Evolutionary conservation across 2,113 vertebrate species (phyloP).

Genomic region (Erinaceus europaeus): DNA sequence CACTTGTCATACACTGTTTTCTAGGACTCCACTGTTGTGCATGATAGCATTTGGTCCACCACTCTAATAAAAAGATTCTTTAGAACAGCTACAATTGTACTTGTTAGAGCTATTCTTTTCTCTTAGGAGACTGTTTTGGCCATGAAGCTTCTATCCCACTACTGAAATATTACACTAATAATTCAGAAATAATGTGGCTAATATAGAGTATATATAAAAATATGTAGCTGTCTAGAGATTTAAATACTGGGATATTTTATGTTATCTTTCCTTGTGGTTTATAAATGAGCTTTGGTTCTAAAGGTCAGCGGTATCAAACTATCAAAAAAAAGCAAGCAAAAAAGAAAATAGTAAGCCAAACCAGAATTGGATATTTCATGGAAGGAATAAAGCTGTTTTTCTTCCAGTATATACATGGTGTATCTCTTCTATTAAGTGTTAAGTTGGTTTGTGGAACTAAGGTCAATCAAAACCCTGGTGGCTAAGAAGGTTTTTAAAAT

Average conservation of each 20-base stretch:
- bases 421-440: background rate
- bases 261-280: slow-evolving; percentile 68
- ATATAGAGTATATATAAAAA: slow-evolving; percentile 48
- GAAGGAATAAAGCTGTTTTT: background rate
- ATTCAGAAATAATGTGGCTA: slow-evolving; percentile 60
- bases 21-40: background rate
- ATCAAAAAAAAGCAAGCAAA: slow-evolving; percentile 12
- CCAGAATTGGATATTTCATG: background rate
- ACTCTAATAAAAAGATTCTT: slow-evolving; percentile 45
- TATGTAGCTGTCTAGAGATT: slow-evolving; percentile 55
- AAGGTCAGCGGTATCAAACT: slow-evolving; percentile 56
- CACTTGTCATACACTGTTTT: background rate
- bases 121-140: slow-evolving; percentile 45
- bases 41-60: background rate
- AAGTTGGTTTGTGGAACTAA: background rate
- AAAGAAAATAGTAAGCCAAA: slow-evolving; percentile 3
- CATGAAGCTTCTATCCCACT: slow-evolving; percentile 57
- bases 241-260: slow-evolving; percentile 47
- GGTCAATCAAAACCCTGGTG: background rate
- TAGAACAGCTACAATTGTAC: slow-evolving; percentile 12
- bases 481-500: no score
- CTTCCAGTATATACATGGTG: background rate
- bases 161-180: slow-evolving; percentile 72
- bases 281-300: slow-evolving; percentile 43
- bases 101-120: slow-evolving; percentile 39